Percentiles rank a stretch among this genome's conserved stretches.
Conservation (phyloP, 2,113 vertebrate species). For the Phoxinus phoxinus region DNA sequence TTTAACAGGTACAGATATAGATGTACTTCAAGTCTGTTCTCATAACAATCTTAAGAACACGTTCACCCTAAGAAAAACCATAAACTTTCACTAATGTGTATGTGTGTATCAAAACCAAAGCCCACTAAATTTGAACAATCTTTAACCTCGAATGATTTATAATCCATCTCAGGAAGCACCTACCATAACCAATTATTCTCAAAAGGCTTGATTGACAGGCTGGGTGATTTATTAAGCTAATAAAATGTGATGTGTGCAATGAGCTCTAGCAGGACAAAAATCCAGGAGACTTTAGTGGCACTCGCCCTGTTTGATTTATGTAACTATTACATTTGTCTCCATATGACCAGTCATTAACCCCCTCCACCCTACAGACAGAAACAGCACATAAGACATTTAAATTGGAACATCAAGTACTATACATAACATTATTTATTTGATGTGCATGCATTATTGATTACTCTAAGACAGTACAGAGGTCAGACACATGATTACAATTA, state of each 20-base stretch:
- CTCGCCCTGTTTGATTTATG: conserved; percentile 71
- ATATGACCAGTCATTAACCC: conserved; percentile 44
- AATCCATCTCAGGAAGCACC: conserved; percentile 99
- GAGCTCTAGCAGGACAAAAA: conserved; percentile 92
- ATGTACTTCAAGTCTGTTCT: background rate
- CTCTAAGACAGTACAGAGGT: background rate
- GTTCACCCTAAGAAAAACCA: background rate
- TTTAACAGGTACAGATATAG: background rate
- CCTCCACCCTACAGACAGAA: conserved; percentile 26
- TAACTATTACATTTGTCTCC: conserved; percentile 45
- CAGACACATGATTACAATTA: background rate
- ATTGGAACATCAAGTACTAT: background rate
- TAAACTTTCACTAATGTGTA: background rate
- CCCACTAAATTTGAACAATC: conserved; percentile 99
- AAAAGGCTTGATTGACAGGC: conserved; percentile 99
- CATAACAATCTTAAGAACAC: background rate
- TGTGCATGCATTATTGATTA: background rate
- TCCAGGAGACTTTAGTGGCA: conserved; percentile 92
- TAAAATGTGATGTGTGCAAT: conserved; percentile 99
- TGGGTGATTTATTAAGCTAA: conserved; percentile 99
- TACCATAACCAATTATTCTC: conserved; percentile 99
- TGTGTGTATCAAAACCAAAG: conserved; percentile 86
- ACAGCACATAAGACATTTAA: conserved; percentile 24
- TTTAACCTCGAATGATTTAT: conserved; percentile 99
- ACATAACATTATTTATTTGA: background rate